Percentiles rank a stretch among this genome's conserved stretches.
Evolutionary conservation across 2,797 vertebrate genomes (phyloP).

Genomic region (Neomorphus geoffroyi): DNA sequence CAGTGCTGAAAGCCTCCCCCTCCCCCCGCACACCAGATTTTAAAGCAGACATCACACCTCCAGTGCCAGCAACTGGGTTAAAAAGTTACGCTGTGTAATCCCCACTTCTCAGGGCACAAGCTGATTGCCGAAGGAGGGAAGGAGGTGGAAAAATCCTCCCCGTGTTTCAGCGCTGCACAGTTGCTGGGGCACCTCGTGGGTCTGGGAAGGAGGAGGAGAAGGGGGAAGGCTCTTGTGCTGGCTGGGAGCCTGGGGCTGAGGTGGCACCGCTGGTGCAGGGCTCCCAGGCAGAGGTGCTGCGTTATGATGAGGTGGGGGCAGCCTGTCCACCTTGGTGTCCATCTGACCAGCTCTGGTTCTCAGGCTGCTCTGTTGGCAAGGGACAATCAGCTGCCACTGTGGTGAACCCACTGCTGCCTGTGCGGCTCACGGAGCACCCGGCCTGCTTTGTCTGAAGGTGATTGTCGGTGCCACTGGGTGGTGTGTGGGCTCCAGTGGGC

Average conservation of each 20-base stretch:
- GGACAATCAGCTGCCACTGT: neutral
- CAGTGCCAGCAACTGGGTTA: conserved; percentile 2
- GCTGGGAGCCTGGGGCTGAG: neutral
- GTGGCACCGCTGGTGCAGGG: neutral
- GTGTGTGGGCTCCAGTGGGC: neutral
- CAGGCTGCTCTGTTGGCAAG: neutral
- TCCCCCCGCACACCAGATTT: rapidly evolving
- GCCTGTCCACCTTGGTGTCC: rapidly evolving
- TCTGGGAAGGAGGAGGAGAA: neutral
- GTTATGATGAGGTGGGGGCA: neutral
- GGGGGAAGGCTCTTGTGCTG: neutral
- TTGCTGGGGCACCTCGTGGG: neutral
- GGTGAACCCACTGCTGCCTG: rapidly evolving
- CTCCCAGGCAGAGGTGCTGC: neutral
- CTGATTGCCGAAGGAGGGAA: neutral
- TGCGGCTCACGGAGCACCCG: rapidly evolving
- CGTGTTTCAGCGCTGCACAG: rapidly evolving
- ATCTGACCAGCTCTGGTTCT: rapidly evolving
- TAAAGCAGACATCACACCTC: neutral
- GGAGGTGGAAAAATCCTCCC: neutral
- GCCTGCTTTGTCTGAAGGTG: neutral
- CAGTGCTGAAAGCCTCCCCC: neutral
- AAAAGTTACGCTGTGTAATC: neutral
- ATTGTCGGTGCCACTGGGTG: rapidly evolving
- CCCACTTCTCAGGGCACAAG: neutral